phyloP scores from a whole-genome alignment of 2,113 vertebrate genomes.

The Rhabdomys dilectus region DNA sequence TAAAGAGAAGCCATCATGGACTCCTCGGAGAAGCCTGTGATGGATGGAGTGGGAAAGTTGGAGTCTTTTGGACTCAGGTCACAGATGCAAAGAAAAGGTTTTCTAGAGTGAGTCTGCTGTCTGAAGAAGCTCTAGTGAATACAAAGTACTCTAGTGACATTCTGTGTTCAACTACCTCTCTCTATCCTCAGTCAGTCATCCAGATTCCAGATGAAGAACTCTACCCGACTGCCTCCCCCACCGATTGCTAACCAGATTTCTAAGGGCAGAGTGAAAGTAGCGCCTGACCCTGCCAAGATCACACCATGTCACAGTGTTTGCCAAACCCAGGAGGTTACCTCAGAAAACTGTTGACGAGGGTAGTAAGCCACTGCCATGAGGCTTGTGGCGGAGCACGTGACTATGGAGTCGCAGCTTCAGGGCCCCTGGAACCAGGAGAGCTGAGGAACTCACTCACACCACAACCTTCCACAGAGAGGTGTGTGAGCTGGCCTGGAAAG shows the following conservation, averaged over 20 bases:
- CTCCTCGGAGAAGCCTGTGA: background rate
- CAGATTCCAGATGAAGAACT: background rate
- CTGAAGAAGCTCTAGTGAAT: background rate
- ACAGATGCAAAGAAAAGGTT: conserved; percentile 11
- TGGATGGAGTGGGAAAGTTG: background rate
- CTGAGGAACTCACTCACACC: background rate
- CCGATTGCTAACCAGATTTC: background rate
- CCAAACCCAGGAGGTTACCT: background rate
- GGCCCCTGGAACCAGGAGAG: background rate
- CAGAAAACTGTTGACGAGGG: background rate
- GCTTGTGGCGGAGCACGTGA: background rate
- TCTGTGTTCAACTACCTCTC: background rate
- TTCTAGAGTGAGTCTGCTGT: background rate
- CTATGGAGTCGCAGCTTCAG: background rate
- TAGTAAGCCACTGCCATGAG: background rate
- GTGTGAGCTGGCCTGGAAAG: background rate
- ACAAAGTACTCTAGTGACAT: background rate
- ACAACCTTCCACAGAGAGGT: background rate
- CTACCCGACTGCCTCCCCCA: background rate
- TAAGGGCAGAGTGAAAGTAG: conserved; percentile 3
- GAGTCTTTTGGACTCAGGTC: background rate
- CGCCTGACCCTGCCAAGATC: background rate
- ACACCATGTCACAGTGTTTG: background rate
- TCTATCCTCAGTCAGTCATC: background rate
- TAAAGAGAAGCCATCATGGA: background rate